Percentiles rank a stretch among this genome's conserved stretches.
These are phyloP conservation scores for Orthosia gracilis DNA, from an alignment of 2,888 invertebrate species.

Conservation along the genomic window DNA sequence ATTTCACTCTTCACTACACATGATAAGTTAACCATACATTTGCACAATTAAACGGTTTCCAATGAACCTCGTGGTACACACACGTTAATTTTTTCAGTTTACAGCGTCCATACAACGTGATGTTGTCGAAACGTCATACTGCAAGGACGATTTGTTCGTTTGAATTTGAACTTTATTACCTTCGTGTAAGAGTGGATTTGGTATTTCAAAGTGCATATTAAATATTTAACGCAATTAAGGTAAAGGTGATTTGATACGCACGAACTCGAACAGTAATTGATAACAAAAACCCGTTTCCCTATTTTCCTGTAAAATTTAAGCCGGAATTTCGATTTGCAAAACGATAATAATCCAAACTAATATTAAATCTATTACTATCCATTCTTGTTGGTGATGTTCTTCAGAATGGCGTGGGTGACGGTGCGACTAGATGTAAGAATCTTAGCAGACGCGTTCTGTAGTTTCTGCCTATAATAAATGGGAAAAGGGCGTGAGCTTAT, in stretches of 20 bases:
- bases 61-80: conserved; percentile 29
- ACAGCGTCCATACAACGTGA: conserved; percentile 39
- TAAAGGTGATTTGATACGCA: conserved; percentile 27
- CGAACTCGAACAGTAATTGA: conserved; percentile 13
- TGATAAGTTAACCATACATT: not conserved
- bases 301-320: not conserved
- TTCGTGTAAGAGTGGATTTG: not conserved
- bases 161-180: conserved; percentile 27
- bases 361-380: no score
- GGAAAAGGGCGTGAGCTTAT: no score
- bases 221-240: conserved; percentile 44
- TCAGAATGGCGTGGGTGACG: no score
- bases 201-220: conserved; percentile 1
- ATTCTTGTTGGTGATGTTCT: no score
- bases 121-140: conserved; percentile 34
- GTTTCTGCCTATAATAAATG: no score
- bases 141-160: conserved; percentile 18
- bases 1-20: conserved; percentile 6
- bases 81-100: conserved; percentile 48
- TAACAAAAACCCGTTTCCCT: not conserved
- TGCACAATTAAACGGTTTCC: conserved; percentile 28
- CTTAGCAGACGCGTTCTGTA: no score
- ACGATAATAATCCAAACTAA: no score
- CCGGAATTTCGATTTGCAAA: not conserved
- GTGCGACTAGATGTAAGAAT: no score